Evolutionary conservation across 2,113 vertebrate genomes (phyloP).

Genomic region (Myiozetetes cayanensis): DNA sequence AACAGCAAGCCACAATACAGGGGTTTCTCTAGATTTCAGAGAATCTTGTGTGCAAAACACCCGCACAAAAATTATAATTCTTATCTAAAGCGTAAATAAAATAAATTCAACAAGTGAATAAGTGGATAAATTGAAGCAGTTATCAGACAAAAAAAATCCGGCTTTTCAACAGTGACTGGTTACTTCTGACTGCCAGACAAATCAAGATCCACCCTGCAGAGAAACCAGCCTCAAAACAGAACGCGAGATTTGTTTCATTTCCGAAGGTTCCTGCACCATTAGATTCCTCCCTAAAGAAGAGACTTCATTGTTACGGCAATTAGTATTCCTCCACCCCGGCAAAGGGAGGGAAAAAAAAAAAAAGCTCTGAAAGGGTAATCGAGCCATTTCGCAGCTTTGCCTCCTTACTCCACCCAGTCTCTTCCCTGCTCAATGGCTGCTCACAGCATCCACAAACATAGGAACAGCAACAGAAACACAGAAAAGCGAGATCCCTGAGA

Average conservation of each 20-base stretch:
- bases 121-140: not conserved
- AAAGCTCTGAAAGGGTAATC: conserved; percentile 70
- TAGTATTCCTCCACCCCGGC: conserved; percentile 71
- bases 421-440: conserved; percentile 75
- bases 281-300: conserved; percentile 64
- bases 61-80: not conserved
- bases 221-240: conserved; percentile 56
- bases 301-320: conserved; percentile 70
- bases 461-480: conserved; percentile 49
- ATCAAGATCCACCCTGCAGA: conserved; percentile 66
- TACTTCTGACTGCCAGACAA: conserved; percentile 61
- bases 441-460: conserved; percentile 75
- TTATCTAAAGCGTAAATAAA: conserved; percentile 16
- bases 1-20: conserved; percentile 17
- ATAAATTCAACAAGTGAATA: conserved; percentile 63
- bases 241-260: conserved; percentile 61
- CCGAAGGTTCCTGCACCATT: conserved; percentile 45
- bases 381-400: conserved; percentile 77
- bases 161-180: conserved; percentile 51
- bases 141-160: conserved; percentile 55
- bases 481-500: conserved; percentile 37
- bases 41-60: not conserved
- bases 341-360: conserved; percentile 15
- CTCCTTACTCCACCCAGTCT: conserved; percentile 85
- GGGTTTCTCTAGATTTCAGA: not conserved